Percentiles rank a stretch among this genome's conserved stretches.
Evolutionary conservation across 2,797 vertebrate genomes (phyloP).

Genomic region (Phaenicophaeus curvirostris): DNA sequence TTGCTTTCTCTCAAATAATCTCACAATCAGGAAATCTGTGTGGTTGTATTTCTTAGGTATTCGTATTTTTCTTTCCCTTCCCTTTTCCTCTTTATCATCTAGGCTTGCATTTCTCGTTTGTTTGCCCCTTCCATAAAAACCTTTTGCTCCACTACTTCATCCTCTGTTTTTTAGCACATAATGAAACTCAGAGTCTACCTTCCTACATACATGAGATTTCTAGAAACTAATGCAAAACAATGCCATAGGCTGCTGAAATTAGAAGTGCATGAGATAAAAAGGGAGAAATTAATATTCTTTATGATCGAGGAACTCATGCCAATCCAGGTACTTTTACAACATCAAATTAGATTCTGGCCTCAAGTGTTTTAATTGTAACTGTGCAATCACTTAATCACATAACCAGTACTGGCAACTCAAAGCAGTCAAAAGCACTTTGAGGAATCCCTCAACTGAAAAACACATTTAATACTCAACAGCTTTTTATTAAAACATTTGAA

Average conservation of each 20-base stretch:
- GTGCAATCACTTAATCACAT: not conserved
- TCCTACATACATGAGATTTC: rapidly evolving
- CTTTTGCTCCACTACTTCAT: not conserved
- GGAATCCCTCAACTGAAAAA: not conserved
- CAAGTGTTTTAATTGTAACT: not conserved
- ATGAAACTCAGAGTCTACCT: not conserved
- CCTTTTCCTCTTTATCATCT: not conserved
- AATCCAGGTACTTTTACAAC: not conserved
- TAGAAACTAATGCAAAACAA: not conserved
- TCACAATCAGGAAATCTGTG: not conserved
- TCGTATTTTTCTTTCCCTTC: not conserved
- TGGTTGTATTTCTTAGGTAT: not conserved
- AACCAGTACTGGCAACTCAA: not conserved
- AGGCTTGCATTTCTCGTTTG: not conserved
- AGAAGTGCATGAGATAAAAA: not conserved
- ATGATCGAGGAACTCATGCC: not conserved
- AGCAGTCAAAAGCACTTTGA: not conserved
- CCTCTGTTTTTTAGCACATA: not conserved
- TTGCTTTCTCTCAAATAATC: not conserved
- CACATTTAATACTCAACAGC: conserved; percentile 5
- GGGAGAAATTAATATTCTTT: not conserved
- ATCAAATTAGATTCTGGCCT: not conserved
- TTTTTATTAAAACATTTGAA: conserved; percentile 3
- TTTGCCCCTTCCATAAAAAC: not conserved
- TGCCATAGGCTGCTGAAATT: not conserved